These are phyloP conservation scores for Zoanthus sansibaricus DNA, from an alignment of 92 coral and sea anemone genomes.

Conservation along the genomic window DNA sequence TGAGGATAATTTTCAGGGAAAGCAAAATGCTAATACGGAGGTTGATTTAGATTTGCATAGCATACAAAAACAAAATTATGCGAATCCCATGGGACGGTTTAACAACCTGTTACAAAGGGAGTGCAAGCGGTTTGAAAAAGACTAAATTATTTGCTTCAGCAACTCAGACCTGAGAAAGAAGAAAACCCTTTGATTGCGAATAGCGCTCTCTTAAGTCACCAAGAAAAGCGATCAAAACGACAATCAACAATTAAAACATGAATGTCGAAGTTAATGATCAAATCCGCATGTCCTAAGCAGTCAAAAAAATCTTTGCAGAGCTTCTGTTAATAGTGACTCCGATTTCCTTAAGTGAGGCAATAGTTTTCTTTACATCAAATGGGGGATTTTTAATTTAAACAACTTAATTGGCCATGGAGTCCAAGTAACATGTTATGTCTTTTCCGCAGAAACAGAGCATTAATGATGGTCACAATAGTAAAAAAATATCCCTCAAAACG, in stretches of 20 bases:
- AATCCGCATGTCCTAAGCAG: neutral
- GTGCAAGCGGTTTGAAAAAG: neutral
- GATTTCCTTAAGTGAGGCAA: neutral
- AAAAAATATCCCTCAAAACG: neutral
- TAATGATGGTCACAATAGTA: neutral
- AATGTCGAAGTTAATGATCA: neutral
- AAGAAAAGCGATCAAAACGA: neutral
- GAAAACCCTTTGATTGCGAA: too few relatives aligned
- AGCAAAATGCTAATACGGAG: neutral
- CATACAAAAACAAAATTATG: neutral
- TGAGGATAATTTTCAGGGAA: neutral
- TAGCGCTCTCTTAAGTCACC: too few relatives aligned
- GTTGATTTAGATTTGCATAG: neutral
- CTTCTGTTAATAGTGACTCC: neutral
- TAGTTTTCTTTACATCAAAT: neutral
- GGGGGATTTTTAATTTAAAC: neutral
- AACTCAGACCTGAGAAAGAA: too few relatives aligned
- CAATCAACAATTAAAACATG: neutral
- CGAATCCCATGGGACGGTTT: neutral
- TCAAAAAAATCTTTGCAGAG: neutral
- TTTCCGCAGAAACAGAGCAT: neutral
- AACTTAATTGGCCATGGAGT: too few relatives aligned
- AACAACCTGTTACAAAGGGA: neutral
- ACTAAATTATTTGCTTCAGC: slow-evolving; percentile 37
- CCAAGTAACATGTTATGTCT: neutral